Conservation (phyloP, 2,888 invertebrate species). For the Clistopyga incitator region DNA sequence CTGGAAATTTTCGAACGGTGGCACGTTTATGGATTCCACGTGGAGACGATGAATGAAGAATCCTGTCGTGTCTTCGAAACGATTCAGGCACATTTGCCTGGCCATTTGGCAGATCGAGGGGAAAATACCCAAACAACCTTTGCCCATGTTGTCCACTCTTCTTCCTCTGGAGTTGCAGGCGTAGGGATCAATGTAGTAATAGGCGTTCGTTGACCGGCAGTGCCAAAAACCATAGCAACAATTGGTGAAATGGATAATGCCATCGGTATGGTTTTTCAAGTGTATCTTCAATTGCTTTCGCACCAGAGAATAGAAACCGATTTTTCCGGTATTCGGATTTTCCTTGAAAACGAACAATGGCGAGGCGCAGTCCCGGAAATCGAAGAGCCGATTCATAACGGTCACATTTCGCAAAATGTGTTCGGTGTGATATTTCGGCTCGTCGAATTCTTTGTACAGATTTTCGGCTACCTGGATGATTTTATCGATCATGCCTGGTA, state of each 20-base stretch:
- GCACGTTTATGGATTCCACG: constrained; percentile 77
- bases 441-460: constrained; percentile 76
- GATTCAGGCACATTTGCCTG: constrained; percentile 77
- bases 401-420: constrained; percentile 78
- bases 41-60: constrained; percentile 81
- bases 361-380: constrained; percentile 78
- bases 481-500: constrained; percentile 79
- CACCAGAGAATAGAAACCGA: constrained; percentile 70
- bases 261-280: constrained; percentile 74
- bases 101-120: constrained; percentile 77
- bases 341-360: constrained; percentile 69
- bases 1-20: constrained; percentile 71
- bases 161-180: constrained; percentile 75
- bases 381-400: constrained; percentile 80
- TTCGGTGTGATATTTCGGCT: constrained; percentile 77
- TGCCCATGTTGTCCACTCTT: constrained; percentile 70
- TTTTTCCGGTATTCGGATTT: constrained; percentile 68
- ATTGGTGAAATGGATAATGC: constrained; percentile 80
- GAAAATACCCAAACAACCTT: constrained; percentile 78
- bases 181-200: constrained; percentile 82
- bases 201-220: constrained; percentile 76
- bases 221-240: constrained; percentile 83
- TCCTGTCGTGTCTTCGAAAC: constrained; percentile 77
- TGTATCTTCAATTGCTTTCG: constrained; percentile 74
- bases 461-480: constrained; percentile 77